Evolutionary conservation across 2,113 vertebrate genomes (phyloP).

Genomic region (Hippoglossus stenolepis): DNA sequence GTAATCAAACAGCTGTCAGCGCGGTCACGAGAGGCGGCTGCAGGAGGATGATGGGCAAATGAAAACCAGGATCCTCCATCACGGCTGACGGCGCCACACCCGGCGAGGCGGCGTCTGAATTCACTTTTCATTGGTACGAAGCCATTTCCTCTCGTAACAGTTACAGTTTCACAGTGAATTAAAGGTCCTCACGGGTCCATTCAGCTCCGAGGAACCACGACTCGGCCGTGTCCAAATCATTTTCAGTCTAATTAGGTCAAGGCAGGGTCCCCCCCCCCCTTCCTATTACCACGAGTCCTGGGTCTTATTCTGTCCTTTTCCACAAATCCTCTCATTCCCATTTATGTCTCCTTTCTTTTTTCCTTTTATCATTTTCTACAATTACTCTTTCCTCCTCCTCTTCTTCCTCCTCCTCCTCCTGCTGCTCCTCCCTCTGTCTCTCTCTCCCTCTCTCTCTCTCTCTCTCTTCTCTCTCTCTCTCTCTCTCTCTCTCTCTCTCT

Average conservation of each 20-base stretch:
- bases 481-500: neutral
- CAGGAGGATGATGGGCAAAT: too few relatives aligned
- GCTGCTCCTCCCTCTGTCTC: neutral
- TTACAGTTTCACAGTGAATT: neutral
- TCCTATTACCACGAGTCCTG: neutral
- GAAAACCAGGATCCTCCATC: too few relatives aligned
- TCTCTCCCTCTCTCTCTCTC: neutral
- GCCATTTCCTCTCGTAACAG: neutral
- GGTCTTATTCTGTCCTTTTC: neutral
- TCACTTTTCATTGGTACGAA: neutral
- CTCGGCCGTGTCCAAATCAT: neutral
- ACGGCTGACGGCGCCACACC: too few relatives aligned
- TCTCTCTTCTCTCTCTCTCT: too few relatives aligned
- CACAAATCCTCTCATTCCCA: neutral
- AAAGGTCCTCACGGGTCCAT: neutral
- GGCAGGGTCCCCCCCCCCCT: neutral
- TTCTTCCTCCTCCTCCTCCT: neutral
- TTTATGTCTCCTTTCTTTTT: neutral
- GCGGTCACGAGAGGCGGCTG: too few relatives aligned
- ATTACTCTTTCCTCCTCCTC: too few relatives aligned
- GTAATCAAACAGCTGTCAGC: too few relatives aligned
- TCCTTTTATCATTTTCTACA: neutral
- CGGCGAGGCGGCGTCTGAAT: too few relatives aligned
- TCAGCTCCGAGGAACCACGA: neutral
- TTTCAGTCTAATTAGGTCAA: constrained; percentile 4